A percentile compares a stretch with the other conserved stretches of the same genome.
Conservation (phyloP, 2,888 invertebrate genomes). For the Aphodius sticticus region DNA sequence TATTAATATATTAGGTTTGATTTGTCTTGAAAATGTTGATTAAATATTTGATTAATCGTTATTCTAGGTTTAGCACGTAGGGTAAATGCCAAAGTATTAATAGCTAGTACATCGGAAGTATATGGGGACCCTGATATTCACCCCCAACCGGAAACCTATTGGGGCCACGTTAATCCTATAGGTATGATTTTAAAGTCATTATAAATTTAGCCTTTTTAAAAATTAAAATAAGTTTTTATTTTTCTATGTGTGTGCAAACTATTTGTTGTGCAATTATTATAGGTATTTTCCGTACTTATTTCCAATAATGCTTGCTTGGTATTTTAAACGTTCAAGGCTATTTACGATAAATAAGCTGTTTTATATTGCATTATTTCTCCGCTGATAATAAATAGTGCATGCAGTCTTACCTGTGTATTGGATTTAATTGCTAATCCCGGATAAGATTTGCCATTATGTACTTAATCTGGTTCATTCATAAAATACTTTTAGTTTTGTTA, state of each 20-base stretch:
- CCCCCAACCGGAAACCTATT: slow-evolving; percentile 97
- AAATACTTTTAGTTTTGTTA: background rate
- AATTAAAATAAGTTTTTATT: background rate
- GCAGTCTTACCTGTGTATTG: background rate
- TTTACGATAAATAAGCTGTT: background rate
- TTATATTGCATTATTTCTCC: background rate
- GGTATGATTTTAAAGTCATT: slow-evolving; percentile 61
- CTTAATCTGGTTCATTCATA: background rate
- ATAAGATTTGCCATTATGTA: background rate
- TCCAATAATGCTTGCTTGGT: background rate
- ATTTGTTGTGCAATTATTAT: slow-evolving; percentile 5
- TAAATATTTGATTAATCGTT: slow-evolving; percentile 24
- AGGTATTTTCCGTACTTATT: background rate
- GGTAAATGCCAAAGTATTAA: slow-evolving; percentile 89
- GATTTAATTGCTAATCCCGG: background rate
- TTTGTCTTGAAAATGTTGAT: slow-evolving; percentile 28
- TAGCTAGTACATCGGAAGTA: slow-evolving; percentile 98
- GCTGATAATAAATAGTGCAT: background rate
- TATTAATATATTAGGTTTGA: slow-evolving; percentile 88
- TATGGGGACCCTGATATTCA: slow-evolving; percentile 99
- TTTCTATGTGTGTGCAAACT: background rate
- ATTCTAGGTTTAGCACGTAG: slow-evolving; percentile 85
- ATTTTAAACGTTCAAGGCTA: slow-evolving; percentile 8
- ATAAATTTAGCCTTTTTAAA: slow-evolving; percentile 6
- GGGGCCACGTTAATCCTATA: slow-evolving; percentile 99